A percentile compares a stretch with the other conserved stretches of the same genome.
Evolutionary conservation across 2,113 vertebrate species (phyloP).

Genomic region (Peromyscus leucopus): DNA sequence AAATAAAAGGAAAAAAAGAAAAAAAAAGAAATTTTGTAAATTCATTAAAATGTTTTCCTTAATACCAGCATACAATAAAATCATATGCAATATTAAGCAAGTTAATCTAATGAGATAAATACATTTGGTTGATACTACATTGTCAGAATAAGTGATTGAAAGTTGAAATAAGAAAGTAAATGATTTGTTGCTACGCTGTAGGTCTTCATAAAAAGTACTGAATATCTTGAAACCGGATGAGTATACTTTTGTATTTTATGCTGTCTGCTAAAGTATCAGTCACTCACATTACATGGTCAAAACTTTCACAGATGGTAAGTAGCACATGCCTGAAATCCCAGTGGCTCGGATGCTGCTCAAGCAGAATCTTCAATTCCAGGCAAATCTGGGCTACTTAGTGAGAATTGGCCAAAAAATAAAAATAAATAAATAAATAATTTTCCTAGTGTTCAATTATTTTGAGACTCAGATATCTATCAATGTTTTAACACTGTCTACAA

Average conservation of each 20-base stretch:
- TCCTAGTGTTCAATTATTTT: background rate
- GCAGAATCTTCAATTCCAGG: background rate
- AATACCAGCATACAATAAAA: background rate
- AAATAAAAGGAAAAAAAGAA: no score
- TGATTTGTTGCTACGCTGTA: constrained; percentile 1
- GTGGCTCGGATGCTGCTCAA: background rate
- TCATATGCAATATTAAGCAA: background rate
- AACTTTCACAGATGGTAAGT: background rate
- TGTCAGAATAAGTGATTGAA: constrained; percentile 24
- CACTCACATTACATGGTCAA: background rate
- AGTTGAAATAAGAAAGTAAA: constrained; percentile 9
- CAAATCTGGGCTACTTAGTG: background rate
- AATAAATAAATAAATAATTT: background rate
- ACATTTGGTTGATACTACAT: background rate
- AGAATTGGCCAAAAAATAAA: background rate
- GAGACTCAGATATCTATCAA: background rate
- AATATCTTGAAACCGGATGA: background rate
- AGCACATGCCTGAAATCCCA: background rate
- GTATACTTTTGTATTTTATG: background rate
- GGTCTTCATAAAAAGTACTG: background rate
- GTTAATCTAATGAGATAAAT: constrained; percentile 27
- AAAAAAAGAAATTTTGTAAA: background rate
- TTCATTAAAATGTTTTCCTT: background rate
- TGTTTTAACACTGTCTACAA: background rate
- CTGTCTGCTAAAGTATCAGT: background rate